Evolutionary conservation across 35 echinoderm and acorn worm genomes (phyloP), one percentile per base, ranked within the genome.

Genomic region (Acanthaster planci): DNA sequence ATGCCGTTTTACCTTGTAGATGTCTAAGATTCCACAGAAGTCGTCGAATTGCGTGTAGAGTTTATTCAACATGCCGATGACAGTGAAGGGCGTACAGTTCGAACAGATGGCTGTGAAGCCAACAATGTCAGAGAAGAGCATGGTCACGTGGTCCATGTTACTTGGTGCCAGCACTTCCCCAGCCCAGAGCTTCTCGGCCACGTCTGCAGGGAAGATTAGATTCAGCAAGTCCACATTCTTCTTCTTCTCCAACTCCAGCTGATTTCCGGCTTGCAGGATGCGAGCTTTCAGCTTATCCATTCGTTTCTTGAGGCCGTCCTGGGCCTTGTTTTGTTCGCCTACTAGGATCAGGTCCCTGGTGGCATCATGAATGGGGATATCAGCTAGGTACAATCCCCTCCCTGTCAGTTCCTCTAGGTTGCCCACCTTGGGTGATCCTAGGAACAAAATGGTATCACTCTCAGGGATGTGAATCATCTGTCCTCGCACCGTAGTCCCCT

Each of bases 71-170:
- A 97, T 97, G 40, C 82, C 87, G 38, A 97, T 90, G 31, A 97
- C 95, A 85, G 87, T 90, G 39, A 97, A 91, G 17, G 95, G 95
- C 1, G 91, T 97, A 53, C 86, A 87, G 18, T 82, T 93, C 16
- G 95, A 93, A 52, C 95, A 97, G 34, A 97, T 97, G 0, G 91
- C 91, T 1, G 95, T 97, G 39, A 97, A 97, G 18, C 95, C 95
- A 9, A 97, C 95, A 23, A 97, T 93, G 77, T 97, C 95, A 3
- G 95, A 97, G 56, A 97, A 97, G 18, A 97, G 76, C 95, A 97
- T 93, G 3, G 91, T 84, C 0, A 97, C 94, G 40, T 83, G 85
- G 1, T 97, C 90, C 22, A 79, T 89, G 6, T 86, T 97, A 19
- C 77, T 77, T 14, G 94, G 77, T 14, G 84, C 85, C 17, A 97